Evolutionary conservation across 1,140 invertebrate genomes (phyloP).

Genomic region (Hylaeus volcanicus): DNA sequence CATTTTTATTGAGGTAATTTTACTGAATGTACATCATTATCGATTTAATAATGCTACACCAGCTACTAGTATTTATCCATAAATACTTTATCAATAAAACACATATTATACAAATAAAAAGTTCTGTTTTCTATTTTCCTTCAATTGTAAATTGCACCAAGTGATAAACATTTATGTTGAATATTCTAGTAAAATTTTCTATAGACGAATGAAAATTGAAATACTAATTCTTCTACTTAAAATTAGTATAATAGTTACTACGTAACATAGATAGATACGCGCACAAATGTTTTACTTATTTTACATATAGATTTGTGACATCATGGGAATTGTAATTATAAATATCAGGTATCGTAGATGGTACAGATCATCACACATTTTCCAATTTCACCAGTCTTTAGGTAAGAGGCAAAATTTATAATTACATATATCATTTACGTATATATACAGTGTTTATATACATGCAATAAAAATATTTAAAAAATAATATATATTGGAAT

Average conservation of each 20-base stretch:
- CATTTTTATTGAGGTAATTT: conserved; percentile 56
- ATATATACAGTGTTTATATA: conserved; percentile 61
- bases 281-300: conserved; percentile 43
- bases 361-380: conserved; percentile 47
- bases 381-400: conserved; percentile 53
- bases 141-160: conserved; percentile 43
- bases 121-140: conserved; percentile 19
- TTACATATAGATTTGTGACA: conserved; percentile 47
- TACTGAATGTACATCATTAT: conserved; percentile 42
- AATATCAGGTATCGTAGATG: conserved; percentile 65
- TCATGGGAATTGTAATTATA: conserved; percentile 48
- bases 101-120: conserved; percentile 47
- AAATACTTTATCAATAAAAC: conserved; percentile 59
- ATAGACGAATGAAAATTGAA: conserved; percentile 27
- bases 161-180: conserved; percentile 29
- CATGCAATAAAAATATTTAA: conserved; percentile 49
- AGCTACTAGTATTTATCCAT: conserved; percentile 55
- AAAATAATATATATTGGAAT: conserved; percentile 47
- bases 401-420: conserved; percentile 42
- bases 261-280: conserved; percentile 20
- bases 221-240: conserved; percentile 39
- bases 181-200: conserved; percentile 12
- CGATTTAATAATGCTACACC: conserved; percentile 46
- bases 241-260: conserved; percentile 16
- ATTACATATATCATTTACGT: conserved; percentile 48